phyloP scores from a whole-genome alignment of 2,888 invertebrate genomes.

The Emmelina monodactyla region DNA sequence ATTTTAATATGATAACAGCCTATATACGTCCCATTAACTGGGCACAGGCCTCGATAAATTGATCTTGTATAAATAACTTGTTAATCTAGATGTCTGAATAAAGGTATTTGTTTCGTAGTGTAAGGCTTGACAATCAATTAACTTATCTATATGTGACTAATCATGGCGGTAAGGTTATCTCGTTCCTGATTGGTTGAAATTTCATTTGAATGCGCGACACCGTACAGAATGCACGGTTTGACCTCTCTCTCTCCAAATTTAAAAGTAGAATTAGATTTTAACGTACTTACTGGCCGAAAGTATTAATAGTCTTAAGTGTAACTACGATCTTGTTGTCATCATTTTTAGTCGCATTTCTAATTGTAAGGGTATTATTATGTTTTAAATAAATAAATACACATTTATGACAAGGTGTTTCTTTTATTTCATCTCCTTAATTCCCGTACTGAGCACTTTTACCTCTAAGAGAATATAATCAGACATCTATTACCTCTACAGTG shows the following conservation, averaged over 20 bases:
- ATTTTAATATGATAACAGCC: too few relatives aligned
- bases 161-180: background rate
- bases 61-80: too few relatives aligned
- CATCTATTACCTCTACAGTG: too few relatives aligned
- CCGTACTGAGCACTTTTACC: too few relatives aligned
- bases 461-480: background rate
- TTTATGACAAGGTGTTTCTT: slow-evolving; percentile 51
- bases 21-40: too few relatives aligned
- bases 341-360: slow-evolving; percentile 49
- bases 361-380: slow-evolving; percentile 49
- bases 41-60: too few relatives aligned
- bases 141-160: too few relatives aligned
- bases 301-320: slow-evolving; percentile 48
- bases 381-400: slow-evolving; percentile 59
- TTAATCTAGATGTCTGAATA: too few relatives aligned
- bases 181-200: background rate
- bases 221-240: slow-evolving; percentile 22
- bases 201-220: slow-evolving; percentile 12
- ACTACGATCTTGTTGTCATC: slow-evolving; percentile 52
- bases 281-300: slow-evolving; percentile 45
- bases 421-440: slow-evolving; percentile 6
- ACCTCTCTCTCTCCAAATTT: slow-evolving; percentile 49
- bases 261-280: slow-evolving; percentile 19
- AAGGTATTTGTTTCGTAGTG: too few relatives aligned
- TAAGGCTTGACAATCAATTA: too few relatives aligned